A percentile compares a stretch with the other conserved stretches of the same genome.
Conservation (phyloP, 2,888 invertebrate species). For the Mimumesa dahlbomi region DNA sequence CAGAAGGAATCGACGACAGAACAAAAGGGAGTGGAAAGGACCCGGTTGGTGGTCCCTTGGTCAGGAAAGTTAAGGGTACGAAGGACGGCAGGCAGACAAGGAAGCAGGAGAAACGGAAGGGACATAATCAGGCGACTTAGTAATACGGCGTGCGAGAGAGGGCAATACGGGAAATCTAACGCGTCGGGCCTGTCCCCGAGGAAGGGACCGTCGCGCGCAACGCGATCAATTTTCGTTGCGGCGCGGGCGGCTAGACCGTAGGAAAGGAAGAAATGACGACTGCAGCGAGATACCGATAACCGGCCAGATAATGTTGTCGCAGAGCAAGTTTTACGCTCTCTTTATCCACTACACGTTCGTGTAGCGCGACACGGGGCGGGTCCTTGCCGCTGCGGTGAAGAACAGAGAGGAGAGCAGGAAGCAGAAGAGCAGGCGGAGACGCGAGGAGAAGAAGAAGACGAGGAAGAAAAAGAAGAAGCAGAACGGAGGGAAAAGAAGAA, state of each 20-base stretch:
- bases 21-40: slow-evolving; percentile 60
- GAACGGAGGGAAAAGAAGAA: slow-evolving; percentile 9
- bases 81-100: slow-evolving; percentile 36
- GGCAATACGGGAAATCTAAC: slow-evolving; percentile 38
- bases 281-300: slow-evolving; percentile 60
- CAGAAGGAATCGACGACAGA: slow-evolving; percentile 47
- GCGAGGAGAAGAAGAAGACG: slow-evolving; percentile 29
- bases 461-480: slow-evolving; percentile 23
- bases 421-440: slow-evolving; percentile 15
- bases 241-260: slow-evolving; percentile 55
- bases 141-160: slow-evolving; percentile 30
- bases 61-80: slow-evolving; percentile 45
- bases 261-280: slow-evolving; percentile 59
- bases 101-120: slow-evolving; percentile 44
- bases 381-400: slow-evolving; percentile 70
- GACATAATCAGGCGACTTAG: slow-evolving; percentile 25
- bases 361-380: slow-evolving; percentile 77
- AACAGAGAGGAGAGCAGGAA: slow-evolving; percentile 29
- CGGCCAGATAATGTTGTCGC: slow-evolving; percentile 75
- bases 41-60: slow-evolving; percentile 40
- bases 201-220: slow-evolving; percentile 68
- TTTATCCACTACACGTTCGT: slow-evolving; percentile 78
- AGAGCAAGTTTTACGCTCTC: slow-evolving; percentile 78
- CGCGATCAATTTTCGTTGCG: slow-evolving; percentile 71
- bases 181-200: slow-evolving; percentile 64